Percentiles rank a stretch among this genome's conserved stretches.
Conservation (phyloP, 2,113 vertebrate genomes). For the Cryptomyrus ogoouensis region DNA sequence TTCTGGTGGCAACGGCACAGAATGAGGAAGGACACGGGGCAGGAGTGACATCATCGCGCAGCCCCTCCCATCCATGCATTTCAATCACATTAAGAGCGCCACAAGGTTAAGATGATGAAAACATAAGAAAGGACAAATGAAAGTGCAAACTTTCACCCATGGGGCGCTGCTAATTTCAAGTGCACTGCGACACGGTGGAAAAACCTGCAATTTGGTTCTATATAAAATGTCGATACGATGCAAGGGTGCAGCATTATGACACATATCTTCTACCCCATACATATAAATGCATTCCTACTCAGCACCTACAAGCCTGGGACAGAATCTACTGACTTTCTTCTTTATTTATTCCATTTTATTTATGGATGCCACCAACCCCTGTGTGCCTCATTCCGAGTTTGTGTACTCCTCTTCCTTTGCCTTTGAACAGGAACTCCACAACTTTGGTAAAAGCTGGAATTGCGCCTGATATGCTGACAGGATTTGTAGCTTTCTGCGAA, state of each 20-base stretch:
- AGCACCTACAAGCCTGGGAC: neutral
- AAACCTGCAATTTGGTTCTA: neutral
- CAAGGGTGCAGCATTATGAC: neutral
- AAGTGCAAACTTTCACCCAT: constrained; percentile 42
- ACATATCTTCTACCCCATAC: neutral
- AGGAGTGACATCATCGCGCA: constrained; percentile 18
- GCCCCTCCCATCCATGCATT: constrained; percentile 31
- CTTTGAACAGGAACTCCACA: neutral
- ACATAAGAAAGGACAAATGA: constrained; percentile 41
- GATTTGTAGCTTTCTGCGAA: neutral
- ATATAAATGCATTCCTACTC: neutral
- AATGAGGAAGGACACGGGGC: neutral
- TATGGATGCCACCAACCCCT: neutral
- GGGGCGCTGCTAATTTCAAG: constrained; percentile 34
- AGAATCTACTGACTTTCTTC: neutral
- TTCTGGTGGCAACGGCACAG: neutral
- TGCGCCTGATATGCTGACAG: neutral
- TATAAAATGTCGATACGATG: neutral
- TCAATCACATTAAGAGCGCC: constrained; percentile 40
- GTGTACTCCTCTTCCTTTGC: neutral
- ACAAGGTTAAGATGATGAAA: constrained; percentile 27
- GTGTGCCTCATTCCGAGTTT: neutral
- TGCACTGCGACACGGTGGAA: constrained; percentile 12
- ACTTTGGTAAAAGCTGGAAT: neutral
- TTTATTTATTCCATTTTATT: neutral